Evolutionary conservation across 2,888 invertebrate species (phyloP).

Genomic region (Lycocerus yunnanus): DNA sequence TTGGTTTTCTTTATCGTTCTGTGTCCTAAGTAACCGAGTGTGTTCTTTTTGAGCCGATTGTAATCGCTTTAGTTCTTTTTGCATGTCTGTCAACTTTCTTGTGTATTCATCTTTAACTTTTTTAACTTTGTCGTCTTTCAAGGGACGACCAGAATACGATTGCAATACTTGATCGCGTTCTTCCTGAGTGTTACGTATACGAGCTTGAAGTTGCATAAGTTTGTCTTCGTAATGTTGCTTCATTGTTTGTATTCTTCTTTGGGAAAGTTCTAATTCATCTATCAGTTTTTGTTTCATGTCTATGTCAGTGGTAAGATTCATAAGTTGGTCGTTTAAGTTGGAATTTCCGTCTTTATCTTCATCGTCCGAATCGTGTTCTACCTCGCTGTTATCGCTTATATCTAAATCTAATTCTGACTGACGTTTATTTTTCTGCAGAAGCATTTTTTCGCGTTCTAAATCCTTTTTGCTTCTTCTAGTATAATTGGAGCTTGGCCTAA

Average conservation of each 20-base stretch:
- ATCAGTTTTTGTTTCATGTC: conserved; percentile 93
- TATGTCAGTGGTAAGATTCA: conserved; percentile 90
- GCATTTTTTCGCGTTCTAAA: conserved; percentile 63
- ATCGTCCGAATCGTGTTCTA: conserved; percentile 64
- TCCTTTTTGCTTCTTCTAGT: conserved; percentile 82
- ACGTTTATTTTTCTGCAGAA: conserved; percentile 47
- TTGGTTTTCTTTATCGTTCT: conserved; percentile 77
- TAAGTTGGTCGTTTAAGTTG: conserved; percentile 79
- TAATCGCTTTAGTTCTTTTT: conserved; percentile 81
- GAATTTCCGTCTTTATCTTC: conserved; percentile 60
- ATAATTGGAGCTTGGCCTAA: conserved; percentile 59
- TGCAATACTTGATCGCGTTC: conserved; percentile 89
- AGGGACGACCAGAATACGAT: conserved; percentile 45
- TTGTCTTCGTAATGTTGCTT: conserved; percentile 93
- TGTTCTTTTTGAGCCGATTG: conserved; percentile 90
- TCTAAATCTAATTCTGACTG: conserved; percentile 61
- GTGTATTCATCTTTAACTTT: conserved; percentile 90
- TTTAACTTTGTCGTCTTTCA: conserved; percentile 74
- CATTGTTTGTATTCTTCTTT: conserved; percentile 82
- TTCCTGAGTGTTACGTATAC: conserved; percentile 85
- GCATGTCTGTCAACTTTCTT: conserved; percentile 79
- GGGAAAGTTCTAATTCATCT: conserved; percentile 89
- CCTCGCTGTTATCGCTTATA: conserved; percentile 61
- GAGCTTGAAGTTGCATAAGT: conserved; percentile 77
- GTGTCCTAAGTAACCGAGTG: conserved; percentile 79